Percentiles rank a stretch among this genome's conserved stretches.
These are phyloP conservation scores for Leptarthrus brevirostris DNA, from an alignment of 2,888 invertebrate genomes.

Conservation along the genomic window DNA sequence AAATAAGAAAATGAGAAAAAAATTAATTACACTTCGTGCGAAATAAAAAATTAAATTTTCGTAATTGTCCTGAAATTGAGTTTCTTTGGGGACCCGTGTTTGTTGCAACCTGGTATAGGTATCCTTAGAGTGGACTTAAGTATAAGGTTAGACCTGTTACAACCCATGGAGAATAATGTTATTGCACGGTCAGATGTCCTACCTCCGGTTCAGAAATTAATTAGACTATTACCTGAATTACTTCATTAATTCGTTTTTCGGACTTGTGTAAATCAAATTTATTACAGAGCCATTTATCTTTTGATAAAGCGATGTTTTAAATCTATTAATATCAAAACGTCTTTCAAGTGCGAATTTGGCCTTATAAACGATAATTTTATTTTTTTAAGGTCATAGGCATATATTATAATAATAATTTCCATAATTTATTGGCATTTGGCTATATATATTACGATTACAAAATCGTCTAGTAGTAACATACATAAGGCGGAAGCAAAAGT, in stretches of 20 bases:
- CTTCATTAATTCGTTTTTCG: background rate
- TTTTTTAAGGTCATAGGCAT: too few relatives aligned
- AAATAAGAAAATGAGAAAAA: conserved; percentile 35
- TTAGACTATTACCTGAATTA: background rate
- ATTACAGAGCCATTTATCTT: too few relatives aligned
- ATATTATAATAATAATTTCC: too few relatives aligned
- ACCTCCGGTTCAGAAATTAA: background rate
- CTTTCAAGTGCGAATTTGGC: too few relatives aligned
- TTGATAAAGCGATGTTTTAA: too few relatives aligned
- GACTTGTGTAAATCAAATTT: background rate
- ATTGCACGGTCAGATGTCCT: background rate
- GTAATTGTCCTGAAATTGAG: conserved; percentile 38
- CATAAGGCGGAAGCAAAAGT: too few relatives aligned
- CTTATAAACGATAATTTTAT: too few relatives aligned
- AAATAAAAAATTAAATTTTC: conserved; percentile 36
- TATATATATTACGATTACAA: too few relatives aligned
- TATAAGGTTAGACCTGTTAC: background rate
- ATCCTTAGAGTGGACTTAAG: background rate
- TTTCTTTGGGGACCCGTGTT: background rate
- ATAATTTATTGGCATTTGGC: too few relatives aligned
- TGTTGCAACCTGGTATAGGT: background rate
- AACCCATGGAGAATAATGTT: background rate
- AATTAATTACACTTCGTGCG: conserved; percentile 29
- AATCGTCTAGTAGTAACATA: too few relatives aligned
- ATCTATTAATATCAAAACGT: too few relatives aligned